These are phyloP conservation scores for Nannoperca obscura DNA, from an alignment of 2,797 vertebrate genomes.

Conservation along the genomic window DNA sequence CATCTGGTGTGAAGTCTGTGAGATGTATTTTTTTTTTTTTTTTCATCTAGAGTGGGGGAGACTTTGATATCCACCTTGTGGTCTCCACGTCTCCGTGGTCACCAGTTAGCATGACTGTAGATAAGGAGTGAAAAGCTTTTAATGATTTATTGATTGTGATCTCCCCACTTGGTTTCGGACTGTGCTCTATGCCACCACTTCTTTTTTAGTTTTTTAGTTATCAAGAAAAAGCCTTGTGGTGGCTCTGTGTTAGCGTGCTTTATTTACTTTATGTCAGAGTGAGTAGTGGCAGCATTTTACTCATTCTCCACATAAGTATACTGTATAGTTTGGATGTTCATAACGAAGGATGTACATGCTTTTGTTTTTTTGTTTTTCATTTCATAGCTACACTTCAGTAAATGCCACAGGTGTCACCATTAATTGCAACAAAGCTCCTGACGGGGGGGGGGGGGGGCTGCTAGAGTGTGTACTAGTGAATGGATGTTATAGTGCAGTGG, in stretches of 20 bases:
- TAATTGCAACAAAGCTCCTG: constrained; percentile 56
- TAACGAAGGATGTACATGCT: constrained; percentile 36
- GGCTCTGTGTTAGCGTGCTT: constrained; percentile 26
- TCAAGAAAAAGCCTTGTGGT: constrained; percentile 47
- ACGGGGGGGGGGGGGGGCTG: constrained; percentile 40
- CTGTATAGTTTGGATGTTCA: constrained; percentile 40
- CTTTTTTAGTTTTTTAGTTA: neutral
- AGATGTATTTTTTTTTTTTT: constrained; percentile 6
- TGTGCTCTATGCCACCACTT: constrained; percentile 46
- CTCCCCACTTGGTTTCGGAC: constrained; percentile 18
- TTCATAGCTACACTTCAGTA: constrained; percentile 55
- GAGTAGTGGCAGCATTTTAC: constrained; percentile 21
- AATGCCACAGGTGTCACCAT: constrained; percentile 55
- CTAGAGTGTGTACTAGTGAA: constrained; percentile 33
- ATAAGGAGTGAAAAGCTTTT: constrained; percentile 30
- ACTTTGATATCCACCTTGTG: constrained; percentile 32
- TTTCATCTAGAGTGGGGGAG: constrained; percentile 24
- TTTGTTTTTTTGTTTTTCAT: constrained; percentile 12
- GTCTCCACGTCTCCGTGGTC: constrained; percentile 16
- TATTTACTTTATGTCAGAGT: constrained; percentile 25
- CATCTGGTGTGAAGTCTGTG: constrained; percentile 45
- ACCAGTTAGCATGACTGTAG: constrained; percentile 38
- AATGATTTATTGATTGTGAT: constrained; percentile 36
- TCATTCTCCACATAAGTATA: constrained; percentile 15
- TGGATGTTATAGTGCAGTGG: constrained; percentile 36